Evolutionary conservation across 2,113 vertebrate genomes (phyloP).

Genomic region (Todiramphus saurophagus): DNA sequence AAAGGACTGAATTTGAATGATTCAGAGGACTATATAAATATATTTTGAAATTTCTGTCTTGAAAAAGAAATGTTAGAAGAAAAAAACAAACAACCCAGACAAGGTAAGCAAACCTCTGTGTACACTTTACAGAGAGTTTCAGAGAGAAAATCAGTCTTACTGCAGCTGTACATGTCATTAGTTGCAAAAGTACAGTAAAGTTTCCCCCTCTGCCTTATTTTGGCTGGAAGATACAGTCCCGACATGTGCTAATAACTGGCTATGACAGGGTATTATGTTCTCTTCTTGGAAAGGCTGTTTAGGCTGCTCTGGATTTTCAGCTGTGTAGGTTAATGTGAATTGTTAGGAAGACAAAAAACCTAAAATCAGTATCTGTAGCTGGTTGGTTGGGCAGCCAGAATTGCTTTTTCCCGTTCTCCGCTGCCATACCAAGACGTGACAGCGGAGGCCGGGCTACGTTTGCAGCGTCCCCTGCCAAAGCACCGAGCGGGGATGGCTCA

Average conservation of each 20-base stretch:
- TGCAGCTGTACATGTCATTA: constrained; percentile 21
- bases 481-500: not conserved
- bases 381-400: not conserved
- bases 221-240: not conserved
- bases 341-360: not conserved
- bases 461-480: not conserved
- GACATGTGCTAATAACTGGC: not conserved
- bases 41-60: not conserved
- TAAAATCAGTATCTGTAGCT: not conserved
- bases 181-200: not conserved
- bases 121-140: not conserved
- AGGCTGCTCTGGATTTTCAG: not conserved
- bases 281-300: constrained; percentile 14
- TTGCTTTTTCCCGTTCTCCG: not conserved
- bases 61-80: not conserved
- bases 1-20: constrained; percentile 44
- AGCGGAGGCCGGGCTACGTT: not conserved
- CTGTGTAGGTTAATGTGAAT: not conserved
- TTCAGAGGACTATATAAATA: constrained; percentile 31
- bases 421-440: not conserved
- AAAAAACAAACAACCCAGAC: not conserved
- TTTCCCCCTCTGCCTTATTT: constrained; percentile 8
- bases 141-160: not conserved
- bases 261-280: not conserved
- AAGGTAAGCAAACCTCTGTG: not conserved